Evolutionary conservation across 2,113 vertebrate species (phyloP), one percentile per base, ranked within the genome.

Genomic region (Carettochelys insculpta): DNA sequence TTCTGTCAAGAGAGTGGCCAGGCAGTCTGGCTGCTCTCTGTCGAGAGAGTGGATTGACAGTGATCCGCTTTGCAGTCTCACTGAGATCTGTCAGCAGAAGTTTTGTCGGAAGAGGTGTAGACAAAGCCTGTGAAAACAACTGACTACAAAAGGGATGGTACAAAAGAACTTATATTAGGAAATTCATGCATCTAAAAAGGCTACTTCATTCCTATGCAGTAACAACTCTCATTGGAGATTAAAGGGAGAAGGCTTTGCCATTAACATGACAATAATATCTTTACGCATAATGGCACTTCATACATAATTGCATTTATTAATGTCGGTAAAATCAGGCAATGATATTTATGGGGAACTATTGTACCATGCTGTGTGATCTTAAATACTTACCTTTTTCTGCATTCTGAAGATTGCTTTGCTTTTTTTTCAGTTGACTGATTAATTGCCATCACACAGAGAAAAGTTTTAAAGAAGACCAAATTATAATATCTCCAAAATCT

Each of bases 391-490:
- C 19, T 3, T 17, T 85, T 61, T 27, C 79, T 41, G 1, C 0
- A 6, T 52, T 82, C 54, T 78, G 77, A 48, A 94, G 29, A 1
- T 14, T 77, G 4, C 78, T 54, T 22, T 79, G 75, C 43, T 89
- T 5, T 83, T n/a, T 95, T 95, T 22, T 58, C 54, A 83, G 61
- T 47, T 41, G 58, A 10, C 77, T 61, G 3, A 78, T 91, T 92
- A 4, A 77, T 91, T 81, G 93, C 53, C 58, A 75, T 87, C 53
- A 45, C 13, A 43, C 16, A 27, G 54, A 84, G 81, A 29, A 88
- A 92, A 92, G 88, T 43, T 82, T 85, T 80, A 90, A 83, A 90
- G 58, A 87, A 93, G 84, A 56, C 12, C 71, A 5, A 92, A 82
- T 12, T 82, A 8, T 52, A 25, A 6, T 82, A 80, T 50, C 73